Conservation (phyloP, 1,140 invertebrate species). For the Drosophila parvula region DNA sequence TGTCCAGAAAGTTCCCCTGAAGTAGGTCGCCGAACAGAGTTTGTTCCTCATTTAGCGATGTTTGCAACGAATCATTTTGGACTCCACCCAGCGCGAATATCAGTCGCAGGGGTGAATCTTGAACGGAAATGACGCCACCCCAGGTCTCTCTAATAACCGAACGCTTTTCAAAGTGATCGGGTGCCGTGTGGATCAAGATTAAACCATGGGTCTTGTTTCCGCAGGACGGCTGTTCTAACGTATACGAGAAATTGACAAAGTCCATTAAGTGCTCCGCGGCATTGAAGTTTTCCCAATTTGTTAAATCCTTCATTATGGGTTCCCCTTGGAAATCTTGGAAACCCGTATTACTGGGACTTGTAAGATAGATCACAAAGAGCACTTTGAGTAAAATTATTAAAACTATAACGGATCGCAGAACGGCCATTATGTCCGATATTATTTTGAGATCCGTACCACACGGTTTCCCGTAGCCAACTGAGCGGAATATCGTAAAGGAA, state of each 20-base stretch:
- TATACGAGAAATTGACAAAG: conserved; percentile 86
- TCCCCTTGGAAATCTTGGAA: background rate
- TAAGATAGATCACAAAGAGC: conserved; percentile 7
- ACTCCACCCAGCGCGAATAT: conserved; percentile 89
- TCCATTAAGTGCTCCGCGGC: conserved; percentile 84
- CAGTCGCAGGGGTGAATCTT: conserved; percentile 82
- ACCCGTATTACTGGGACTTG: background rate
- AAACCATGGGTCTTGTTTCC: conserved; percentile 83
- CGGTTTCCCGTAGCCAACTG: conserved; percentile 1
- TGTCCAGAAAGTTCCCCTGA: conserved; percentile 91
- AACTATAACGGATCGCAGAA: background rate
- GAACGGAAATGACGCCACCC: conserved; percentile 83
- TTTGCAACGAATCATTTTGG: conserved; percentile 74
- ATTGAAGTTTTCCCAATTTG: background rate
- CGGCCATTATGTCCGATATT: conserved; percentile 1
- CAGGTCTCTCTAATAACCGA: conserved; percentile 88
- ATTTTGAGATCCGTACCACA: background rate
- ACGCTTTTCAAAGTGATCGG: conserved; percentile 86
- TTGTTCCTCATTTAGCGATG: conserved; percentile 86
- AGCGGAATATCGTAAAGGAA: background rate
- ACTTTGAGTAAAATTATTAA: conserved; percentile 11
- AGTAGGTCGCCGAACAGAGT: conserved; percentile 88
- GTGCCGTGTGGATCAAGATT: conserved; percentile 88
- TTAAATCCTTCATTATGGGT: background rate
- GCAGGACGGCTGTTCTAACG: conserved; percentile 85